phyloP scores from a whole-genome alignment of 2,797 vertebrate genomes.

The Crenichthys baileyi region DNA sequence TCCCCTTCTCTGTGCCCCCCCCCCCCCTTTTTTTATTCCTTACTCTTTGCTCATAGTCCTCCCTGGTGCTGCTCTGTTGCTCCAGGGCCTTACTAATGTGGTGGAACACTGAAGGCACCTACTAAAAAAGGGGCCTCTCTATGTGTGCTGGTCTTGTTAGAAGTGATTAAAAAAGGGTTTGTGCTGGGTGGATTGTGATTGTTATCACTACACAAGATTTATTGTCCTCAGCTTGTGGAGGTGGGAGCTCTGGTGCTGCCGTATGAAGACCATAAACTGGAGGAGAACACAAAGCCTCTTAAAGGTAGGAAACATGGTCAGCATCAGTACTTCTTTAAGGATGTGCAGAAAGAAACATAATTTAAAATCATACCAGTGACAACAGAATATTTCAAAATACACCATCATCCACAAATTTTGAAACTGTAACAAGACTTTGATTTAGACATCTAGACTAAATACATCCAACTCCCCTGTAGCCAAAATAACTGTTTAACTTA shows the following conservation, averaged over 20 bases:
- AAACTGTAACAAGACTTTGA: neutral
- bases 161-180: slow-evolving; percentile 80
- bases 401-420: neutral
- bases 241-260: slow-evolving; percentile 51
- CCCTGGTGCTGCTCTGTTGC: slow-evolving; percentile 39
- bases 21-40: slow-evolving; percentile 1
- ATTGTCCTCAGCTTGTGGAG: slow-evolving; percentile 58
- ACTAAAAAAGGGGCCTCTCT: slow-evolving; percentile 58
- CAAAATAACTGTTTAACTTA: neutral
- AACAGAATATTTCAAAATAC: too few relatives aligned
- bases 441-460: neutral
- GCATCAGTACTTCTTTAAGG: neutral
- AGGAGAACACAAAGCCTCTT: slow-evolving; percentile 56
- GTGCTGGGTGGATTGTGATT: slow-evolving; percentile 67
- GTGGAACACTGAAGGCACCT: slow-evolving; percentile 64
- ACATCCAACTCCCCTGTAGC: neutral
- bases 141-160: slow-evolving; percentile 70
- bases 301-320: slow-evolving; percentile 43
- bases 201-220: slow-evolving; percentile 81
- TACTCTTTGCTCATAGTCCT: slow-evolving; percentile 15
- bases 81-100: slow-evolving; percentile 69
- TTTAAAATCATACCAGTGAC: neutral
- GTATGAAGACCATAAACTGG: slow-evolving; percentile 67
- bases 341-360: neutral
- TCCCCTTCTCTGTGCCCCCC: slow-evolving; percentile 25